Conservation (phyloP, 2,113 vertebrate species). For the Sapajus apella region DNA sequence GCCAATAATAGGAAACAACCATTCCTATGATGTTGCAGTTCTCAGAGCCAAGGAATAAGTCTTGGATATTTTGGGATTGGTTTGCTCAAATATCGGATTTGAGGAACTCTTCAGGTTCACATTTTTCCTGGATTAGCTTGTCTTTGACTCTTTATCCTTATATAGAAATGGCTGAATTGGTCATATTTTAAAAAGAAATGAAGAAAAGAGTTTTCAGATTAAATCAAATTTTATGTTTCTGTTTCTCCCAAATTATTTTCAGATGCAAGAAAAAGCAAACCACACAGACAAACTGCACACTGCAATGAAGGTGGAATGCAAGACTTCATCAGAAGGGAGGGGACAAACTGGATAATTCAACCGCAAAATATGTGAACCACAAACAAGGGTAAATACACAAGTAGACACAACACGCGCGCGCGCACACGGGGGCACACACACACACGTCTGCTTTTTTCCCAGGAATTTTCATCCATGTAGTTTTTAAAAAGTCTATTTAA, state of each 20-base stretch:
- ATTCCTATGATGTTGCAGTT: slow-evolving; percentile 46
- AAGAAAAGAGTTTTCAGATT: slow-evolving; percentile 74
- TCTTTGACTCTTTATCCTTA: slow-evolving; percentile 74
- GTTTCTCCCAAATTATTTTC: slow-evolving; percentile 80
- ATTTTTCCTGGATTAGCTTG: slow-evolving; percentile 74
- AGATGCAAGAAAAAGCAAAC: slow-evolving; percentile 78
- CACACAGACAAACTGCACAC: slow-evolving; percentile 66
- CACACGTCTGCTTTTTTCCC: slow-evolving; percentile 75
- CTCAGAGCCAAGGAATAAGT: slow-evolving; percentile 69
- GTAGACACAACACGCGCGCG: slow-evolving; percentile 82
- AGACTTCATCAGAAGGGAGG: slow-evolving; percentile 76
- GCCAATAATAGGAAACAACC: slow-evolving; percentile 47
- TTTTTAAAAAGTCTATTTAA: slow-evolving; percentile 67
- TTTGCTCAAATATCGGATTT: slow-evolving; percentile 74
- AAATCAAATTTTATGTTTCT: slow-evolving; percentile 82
- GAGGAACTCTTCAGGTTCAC: slow-evolving; percentile 73
- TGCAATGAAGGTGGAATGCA: slow-evolving; percentile 72
- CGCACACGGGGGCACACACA: slow-evolving; percentile 58
- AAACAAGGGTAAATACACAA: slow-evolving; percentile 73
- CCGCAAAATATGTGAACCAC: slow-evolving; percentile 84
- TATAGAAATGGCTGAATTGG: slow-evolving; percentile 72
- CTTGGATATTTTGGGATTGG: slow-evolving; percentile 50
- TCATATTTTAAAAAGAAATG: slow-evolving; percentile 77
- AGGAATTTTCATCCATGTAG: slow-evolving; percentile 81
- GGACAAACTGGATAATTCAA: slow-evolving; percentile 81